Evolutionary conservation across 37 sponge, comb jelly and placozoan genomes (phyloP), one percentile per base, ranked within the genome.

Genomic region (Halichondria panicea): DNA sequence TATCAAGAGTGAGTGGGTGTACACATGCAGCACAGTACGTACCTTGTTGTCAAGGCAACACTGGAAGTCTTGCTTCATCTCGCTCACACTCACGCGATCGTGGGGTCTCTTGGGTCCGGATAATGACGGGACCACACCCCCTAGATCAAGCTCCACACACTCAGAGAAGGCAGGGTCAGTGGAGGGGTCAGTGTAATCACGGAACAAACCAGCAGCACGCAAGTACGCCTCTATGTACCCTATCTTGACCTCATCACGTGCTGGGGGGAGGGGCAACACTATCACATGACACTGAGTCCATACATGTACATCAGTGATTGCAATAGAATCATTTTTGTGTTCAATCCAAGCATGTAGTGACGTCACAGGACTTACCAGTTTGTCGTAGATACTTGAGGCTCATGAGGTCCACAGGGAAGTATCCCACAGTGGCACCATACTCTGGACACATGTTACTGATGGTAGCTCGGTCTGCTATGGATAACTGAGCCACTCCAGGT

Each of bases 401-500:
- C 80, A 80, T 88, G 22, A 77, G 77, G 42, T 96, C 96, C 36
- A 92, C 91, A 60, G 96, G 88, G 68, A 96, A 96, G 87, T 67
- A 96, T 36, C 88, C 94, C 24, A 89, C 78, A 12, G 91, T 89
- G 36, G 96, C 96, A 12, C 93, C 94, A 53, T 96, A 96, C 73
- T 96, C 96, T 4, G 96, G 94, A 73, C 91, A 96, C 94, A 93
- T 96, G 79, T 96, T 96, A 24, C 87, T 58, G 43, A 96, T 96
- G 55, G 96, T 93, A 43, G 94, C 91, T 41, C 96, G 61, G 64
- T 96, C 96, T 0, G 93, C 91, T n/a, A 96, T 91, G 56, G 93
- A 88, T 61, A 96, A 81, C 61, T 89, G 81, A 38, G 84, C 54
- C 39, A 96, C 90, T 28, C 94, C 96, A 0, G 93, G 90, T 21